A percentile compares a stretch with the other conserved stretches of the same genome.
These are phyloP conservation scores for Neostethus bicornis DNA, from an alignment of 2,797 vertebrate species.

Conservation along the genomic window DNA sequence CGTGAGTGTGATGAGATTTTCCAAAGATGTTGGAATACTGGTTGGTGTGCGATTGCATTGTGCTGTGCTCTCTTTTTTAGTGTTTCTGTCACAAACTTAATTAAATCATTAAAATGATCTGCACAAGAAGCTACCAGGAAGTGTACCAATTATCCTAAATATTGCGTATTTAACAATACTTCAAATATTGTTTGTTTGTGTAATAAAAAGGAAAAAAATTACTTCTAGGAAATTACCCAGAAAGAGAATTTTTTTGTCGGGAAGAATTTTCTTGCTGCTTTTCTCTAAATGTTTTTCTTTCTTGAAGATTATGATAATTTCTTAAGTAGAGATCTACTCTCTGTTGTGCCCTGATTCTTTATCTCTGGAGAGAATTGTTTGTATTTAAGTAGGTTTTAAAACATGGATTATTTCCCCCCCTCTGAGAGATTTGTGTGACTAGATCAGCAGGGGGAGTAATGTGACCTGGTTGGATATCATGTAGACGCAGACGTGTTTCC, in stretches of 20 bases:
- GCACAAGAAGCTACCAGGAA: too few species aligned
- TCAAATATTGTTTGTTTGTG: too few species aligned
- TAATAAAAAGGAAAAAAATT: too few species aligned
- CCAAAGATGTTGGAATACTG: too few species aligned
- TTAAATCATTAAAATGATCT: too few species aligned
- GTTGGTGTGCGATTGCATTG: too few species aligned
- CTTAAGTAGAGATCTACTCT: constrained; percentile 61
- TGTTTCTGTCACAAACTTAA: too few species aligned
- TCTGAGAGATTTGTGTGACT: constrained; percentile 57
- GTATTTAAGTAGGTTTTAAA: constrained; percentile 43
- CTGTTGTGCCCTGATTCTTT: constrained; percentile 50
- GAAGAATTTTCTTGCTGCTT: constrained; percentile 36
- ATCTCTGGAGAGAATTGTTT: constrained; percentile 52
- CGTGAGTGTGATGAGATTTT: too few species aligned
- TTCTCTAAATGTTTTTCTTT: constrained; percentile 42
- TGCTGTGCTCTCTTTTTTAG: too few species aligned
- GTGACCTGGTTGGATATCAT: constrained; percentile 56
- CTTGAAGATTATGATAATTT: constrained; percentile 57
- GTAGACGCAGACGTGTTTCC: constrained; percentile 28
- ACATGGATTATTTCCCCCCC: constrained; percentile 50
- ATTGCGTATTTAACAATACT: too few species aligned
- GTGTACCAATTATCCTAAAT: too few species aligned
- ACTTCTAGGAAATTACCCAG: too few species aligned
- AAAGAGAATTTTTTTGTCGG: neutral
- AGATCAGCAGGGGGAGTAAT: constrained; percentile 72